Percentiles rank a stretch among this genome's conserved stretches.
These are phyloP conservation scores for Volucella inanis DNA, from an alignment of 2,888 invertebrate species.

Conservation along the genomic window DNA sequence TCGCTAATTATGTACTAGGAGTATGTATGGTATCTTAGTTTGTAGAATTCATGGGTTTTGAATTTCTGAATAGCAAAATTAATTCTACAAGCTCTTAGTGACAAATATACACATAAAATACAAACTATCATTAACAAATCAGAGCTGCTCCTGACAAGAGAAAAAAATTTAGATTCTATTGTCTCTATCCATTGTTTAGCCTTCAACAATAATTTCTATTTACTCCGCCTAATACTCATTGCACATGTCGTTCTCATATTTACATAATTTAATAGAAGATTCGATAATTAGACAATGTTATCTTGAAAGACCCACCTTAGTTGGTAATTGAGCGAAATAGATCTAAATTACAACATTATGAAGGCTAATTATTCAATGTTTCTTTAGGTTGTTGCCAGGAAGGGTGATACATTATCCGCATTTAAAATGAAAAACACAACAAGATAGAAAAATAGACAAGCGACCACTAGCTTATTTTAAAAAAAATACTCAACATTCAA, in stretches of 20 bases:
- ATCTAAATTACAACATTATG: constrained; percentile 39
- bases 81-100: too few species aligned
- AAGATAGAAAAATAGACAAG: too few species aligned
- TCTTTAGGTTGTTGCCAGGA: constrained; percentile 1
- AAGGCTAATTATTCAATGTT: constrained; percentile 25
- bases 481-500: background rate
- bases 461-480: background rate
- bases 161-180: background rate
- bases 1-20: too few species aligned
- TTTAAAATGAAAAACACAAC: background rate
- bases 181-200: background rate
- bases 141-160: background rate
- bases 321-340: constrained; percentile 47
- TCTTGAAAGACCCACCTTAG: constrained; percentile 17
- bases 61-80: too few species aligned
- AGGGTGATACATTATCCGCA: background rate
- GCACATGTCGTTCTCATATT: constrained; percentile 26
- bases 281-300: constrained; percentile 57
- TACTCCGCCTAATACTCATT: background rate
- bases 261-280: constrained; percentile 65
- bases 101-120: too few species aligned
- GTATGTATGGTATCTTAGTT: too few species aligned
- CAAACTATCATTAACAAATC: too few species aligned
- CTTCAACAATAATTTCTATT: background rate
- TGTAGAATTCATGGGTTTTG: too few species aligned